Conservation (phyloP, 2,113 vertebrate genomes). For the Sylvia atricapilla region DNA sequence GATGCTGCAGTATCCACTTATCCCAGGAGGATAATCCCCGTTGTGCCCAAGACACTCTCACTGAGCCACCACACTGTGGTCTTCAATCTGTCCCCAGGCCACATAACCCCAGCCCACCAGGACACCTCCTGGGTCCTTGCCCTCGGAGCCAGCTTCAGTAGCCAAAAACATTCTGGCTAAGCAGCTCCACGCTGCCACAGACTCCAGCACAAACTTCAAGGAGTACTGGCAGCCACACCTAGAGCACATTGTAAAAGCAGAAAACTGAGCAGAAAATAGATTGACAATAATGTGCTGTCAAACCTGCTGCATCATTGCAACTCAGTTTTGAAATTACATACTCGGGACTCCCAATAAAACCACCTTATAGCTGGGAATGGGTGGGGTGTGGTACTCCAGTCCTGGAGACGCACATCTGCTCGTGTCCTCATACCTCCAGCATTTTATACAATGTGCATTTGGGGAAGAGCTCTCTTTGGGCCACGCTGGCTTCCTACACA, state of each 20-base stretch:
- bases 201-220: neutral
- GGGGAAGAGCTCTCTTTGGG: neutral
- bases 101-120: neutral
- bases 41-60: fast-evolving
- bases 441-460: fast-evolving
- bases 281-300: neutral
- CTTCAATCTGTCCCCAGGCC: neutral
- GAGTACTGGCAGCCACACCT: neutral
- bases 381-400: neutral
- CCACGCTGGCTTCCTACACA: fast-evolving
- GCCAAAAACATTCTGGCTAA: fast-evolving
- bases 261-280: fast-evolving
- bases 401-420: neutral
- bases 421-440: fast-evolving
- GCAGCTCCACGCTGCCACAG: fast-evolving
- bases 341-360: neutral
- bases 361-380: neutral
- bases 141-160: fast-evolving
- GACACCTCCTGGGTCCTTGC: neutral
- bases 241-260: neutral
- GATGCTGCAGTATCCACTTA: fast-evolving
- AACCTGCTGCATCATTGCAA: neutral
- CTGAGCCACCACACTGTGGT: neutral
- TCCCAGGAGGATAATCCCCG: fast-evolving
- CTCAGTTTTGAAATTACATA: fast-evolving